These are phyloP conservation scores for Scylla paramamosain DNA, from an alignment of 1,140 invertebrate species.

Conservation along the genomic window DNA sequence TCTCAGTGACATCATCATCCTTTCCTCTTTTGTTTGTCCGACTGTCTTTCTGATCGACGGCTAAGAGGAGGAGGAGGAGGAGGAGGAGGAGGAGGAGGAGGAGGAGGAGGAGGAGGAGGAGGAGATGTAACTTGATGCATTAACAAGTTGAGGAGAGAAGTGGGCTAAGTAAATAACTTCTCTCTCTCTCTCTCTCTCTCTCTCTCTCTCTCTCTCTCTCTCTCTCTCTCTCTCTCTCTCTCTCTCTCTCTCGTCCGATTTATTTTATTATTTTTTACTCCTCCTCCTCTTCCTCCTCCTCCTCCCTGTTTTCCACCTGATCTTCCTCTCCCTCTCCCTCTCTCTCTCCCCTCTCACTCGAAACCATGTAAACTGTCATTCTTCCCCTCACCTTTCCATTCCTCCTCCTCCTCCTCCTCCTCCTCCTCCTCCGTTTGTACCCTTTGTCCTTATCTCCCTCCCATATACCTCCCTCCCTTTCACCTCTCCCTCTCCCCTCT, in stretches of 20 bases:
- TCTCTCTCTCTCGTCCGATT: not conserved
- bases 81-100: too few relatives aligned
- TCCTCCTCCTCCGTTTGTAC: not conserved
- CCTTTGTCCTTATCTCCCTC: not conserved
- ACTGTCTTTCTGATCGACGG: too few relatives aligned
- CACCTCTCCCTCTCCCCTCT: too few relatives aligned
- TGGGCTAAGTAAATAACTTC: not conserved
- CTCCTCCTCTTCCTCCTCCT: not conserved
- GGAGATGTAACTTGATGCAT: too few relatives aligned
- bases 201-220: conserved; percentile 52
- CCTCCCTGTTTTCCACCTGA: not conserved
- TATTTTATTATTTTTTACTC: not conserved
- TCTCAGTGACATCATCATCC: too few relatives aligned
- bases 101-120: too few relatives aligned
- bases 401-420: not conserved
- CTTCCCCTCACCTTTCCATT: not conserved
- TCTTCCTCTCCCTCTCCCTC: not conserved
- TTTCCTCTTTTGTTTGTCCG: too few relatives aligned
- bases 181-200: conserved; percentile 37
- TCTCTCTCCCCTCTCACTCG: too few relatives aligned
- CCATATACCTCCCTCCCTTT: not conserved
- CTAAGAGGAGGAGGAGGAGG: too few relatives aligned
- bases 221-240: conserved; percentile 52
- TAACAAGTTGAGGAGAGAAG: too few relatives aligned
- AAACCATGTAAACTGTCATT: not conserved